Conservation (phyloP, 2,888 invertebrate genomes). For the Cordylochernes scorpioides region DNA sequence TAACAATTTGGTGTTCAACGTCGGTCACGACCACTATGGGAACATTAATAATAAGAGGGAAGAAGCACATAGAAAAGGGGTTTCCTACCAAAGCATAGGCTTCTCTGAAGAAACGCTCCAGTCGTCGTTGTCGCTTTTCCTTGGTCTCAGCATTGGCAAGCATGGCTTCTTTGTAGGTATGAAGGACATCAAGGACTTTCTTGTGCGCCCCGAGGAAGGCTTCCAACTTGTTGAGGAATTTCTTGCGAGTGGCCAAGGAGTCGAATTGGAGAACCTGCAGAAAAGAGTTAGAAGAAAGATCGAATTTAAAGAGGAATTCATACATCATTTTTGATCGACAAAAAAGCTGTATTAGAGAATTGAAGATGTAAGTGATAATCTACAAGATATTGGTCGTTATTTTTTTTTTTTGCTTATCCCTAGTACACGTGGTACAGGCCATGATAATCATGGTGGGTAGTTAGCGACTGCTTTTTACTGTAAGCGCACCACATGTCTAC, state of each 20-base stretch:
- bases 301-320: neutral
- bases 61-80: no score
- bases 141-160: slow-evolving; percentile 72
- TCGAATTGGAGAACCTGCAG: slow-evolving; percentile 48
- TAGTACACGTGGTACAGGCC: no score
- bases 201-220: slow-evolving; percentile 54
- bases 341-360: no score
- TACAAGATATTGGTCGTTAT: no score
- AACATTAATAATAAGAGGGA: no score
- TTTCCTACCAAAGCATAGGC: slow-evolving; percentile 44
- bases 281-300: neutral
- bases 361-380: no score
- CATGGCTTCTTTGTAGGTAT: slow-evolving; percentile 47
- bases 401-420: no score
- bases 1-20: no score
- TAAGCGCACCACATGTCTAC: no score
- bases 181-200: slow-evolving; percentile 44
- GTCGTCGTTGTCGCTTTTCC: slow-evolving; percentile 61
- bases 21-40: no score
- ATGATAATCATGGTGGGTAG: no score
- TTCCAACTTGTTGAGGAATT: slow-evolving; percentile 62
- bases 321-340: neutral
- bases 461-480: no score
- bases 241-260: slow-evolving; percentile 44
- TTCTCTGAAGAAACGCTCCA: slow-evolving; percentile 83